These are phyloP conservation scores for Danio rerio DNA, from an alignment of 2,113 vertebrate species.

Conservation along the genomic window DNA sequence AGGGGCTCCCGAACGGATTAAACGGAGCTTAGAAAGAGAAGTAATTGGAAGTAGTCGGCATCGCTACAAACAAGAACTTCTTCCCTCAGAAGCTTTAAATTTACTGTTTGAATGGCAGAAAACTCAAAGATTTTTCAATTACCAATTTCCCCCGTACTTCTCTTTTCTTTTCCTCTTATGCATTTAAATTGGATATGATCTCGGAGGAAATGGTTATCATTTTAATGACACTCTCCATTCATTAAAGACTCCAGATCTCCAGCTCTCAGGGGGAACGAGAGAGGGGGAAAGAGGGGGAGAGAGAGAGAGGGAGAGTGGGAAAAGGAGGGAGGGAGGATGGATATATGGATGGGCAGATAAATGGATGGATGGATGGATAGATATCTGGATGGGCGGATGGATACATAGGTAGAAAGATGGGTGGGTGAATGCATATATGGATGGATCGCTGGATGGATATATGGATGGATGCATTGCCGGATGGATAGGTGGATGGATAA, in stretches of 20 bases:
- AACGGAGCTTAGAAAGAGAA: constrained; percentile 53
- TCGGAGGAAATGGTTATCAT: constrained; percentile 79
- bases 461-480: too few relatives aligned
- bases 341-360: too few relatives aligned
- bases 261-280: constrained; percentile 56
- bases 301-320: constrained; percentile 62
- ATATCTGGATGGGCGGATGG: too few relatives aligned
- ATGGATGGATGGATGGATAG: too few relatives aligned
- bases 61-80: constrained; percentile 59
- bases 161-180: constrained; percentile 56
- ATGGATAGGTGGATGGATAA: too few relatives aligned
- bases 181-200: constrained; percentile 79
- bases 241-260: constrained; percentile 73
- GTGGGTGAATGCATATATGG: too few relatives aligned
- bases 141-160: constrained; percentile 60
- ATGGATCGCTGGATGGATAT: too few relatives aligned
- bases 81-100: constrained; percentile 61
- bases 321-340: not conserved
- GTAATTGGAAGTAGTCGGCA: constrained; percentile 66
- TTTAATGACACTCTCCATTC: constrained; percentile 80
- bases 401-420: too few relatives aligned
- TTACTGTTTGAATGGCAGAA: constrained; percentile 74
- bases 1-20: constrained; percentile 62
- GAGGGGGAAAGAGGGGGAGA: too few relatives aligned
- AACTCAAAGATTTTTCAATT: constrained; percentile 76